Evolutionary conservation across 1,140 invertebrate species (phyloP).

Genomic region (Kradibia gibbosae): DNA sequence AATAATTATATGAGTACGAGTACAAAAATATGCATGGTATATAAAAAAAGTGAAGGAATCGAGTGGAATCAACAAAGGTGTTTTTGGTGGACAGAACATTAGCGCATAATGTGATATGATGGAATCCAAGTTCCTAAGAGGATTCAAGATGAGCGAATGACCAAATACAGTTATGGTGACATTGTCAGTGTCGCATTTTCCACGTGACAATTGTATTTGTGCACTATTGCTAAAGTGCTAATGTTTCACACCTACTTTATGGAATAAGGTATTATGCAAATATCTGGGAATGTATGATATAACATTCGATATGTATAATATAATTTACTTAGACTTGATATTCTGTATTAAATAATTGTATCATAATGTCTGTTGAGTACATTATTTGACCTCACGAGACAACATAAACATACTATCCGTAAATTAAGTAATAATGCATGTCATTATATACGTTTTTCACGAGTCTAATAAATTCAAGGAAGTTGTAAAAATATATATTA

Average conservation of each 20-base stretch:
- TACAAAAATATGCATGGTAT: neutral
- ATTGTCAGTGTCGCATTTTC: neutral
- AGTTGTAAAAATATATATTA: neutral
- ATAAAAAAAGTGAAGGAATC: neutral
- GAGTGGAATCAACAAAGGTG: neutral
- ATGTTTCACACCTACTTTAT: conserved; percentile 16
- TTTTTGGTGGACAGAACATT: neutral
- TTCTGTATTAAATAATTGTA: neutral
- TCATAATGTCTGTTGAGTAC: neutral
- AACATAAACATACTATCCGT: neutral
- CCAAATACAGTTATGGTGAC: neutral
- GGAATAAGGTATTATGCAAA: neutral
- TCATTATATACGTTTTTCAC: neutral
- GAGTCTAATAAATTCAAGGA: conserved; percentile 15
- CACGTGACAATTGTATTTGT: conserved; percentile 29
- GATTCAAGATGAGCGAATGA: neutral
- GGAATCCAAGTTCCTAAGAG: neutral
- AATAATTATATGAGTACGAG: too few species aligned
- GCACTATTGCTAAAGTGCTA: conserved; percentile 21
- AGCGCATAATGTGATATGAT: neutral
- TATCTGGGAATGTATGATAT: neutral
- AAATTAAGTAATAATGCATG: neutral
- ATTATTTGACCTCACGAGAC: conserved; percentile 5
- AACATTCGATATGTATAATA: neutral
- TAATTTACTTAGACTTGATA: conserved; percentile 1